Conservation (phyloP, 2,888 invertebrate genomes). For the Leptogaster cylindrica region DNA sequence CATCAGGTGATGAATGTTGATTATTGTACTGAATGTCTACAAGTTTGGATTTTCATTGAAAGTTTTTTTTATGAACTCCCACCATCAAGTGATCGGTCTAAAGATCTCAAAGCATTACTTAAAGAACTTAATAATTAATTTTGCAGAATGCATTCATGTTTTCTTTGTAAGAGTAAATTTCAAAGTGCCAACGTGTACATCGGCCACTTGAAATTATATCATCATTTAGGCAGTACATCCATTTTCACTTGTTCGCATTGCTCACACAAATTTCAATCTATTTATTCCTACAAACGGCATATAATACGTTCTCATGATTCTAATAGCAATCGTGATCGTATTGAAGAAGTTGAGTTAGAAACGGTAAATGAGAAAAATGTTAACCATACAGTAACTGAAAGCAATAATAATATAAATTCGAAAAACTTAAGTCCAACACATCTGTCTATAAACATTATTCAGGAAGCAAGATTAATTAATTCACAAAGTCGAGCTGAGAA, state of each 20-base stretch:
- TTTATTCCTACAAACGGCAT: conserved; percentile 26
- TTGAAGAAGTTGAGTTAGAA: background rate
- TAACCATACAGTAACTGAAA: background rate
- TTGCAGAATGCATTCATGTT: background rate
- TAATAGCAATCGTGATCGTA: background rate
- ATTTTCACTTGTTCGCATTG: conserved; percentile 4
- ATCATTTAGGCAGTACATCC: background rate
- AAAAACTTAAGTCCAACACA: too few species aligned
- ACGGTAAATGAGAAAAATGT: background rate
- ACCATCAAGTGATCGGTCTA: background rate
- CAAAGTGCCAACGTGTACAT: background rate
- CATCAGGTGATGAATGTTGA: background rate
- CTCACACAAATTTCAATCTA: background rate
- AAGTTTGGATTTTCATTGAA: background rate
- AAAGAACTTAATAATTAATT: too few species aligned
- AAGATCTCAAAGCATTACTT: too few species aligned
- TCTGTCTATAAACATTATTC: too few species aligned
- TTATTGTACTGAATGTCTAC: background rate
- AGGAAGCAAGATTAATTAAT: too few species aligned
- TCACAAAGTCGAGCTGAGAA: too few species aligned
- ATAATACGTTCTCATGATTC: background rate
- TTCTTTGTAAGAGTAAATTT: conserved; percentile 8
- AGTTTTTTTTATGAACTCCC: conserved; percentile 18
- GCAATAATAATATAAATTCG: background rate
- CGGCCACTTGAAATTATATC: background rate